A percentile compares a stretch with the other conserved stretches of the same genome.
phyloP scores from a whole-genome alignment of 2,888 invertebrate species.

The Drosophila mercatorum region DNA sequence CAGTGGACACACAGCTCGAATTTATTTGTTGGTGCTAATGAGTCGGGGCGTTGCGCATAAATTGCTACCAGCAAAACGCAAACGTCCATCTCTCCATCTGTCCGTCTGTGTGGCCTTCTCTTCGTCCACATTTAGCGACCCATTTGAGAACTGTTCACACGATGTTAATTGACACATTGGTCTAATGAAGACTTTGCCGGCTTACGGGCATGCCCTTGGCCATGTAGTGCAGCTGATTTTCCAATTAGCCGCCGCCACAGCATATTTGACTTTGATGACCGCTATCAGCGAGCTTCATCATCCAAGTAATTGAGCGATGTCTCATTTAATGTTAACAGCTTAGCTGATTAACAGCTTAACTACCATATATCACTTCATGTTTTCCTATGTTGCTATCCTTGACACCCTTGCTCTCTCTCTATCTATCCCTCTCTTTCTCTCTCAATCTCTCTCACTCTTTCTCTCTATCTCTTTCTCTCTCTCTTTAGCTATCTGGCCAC shows the following conservation, averaged over 20 bases:
- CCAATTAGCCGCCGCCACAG: no score
- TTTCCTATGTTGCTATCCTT: slow-evolving; percentile 4
- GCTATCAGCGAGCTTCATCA: slow-evolving; percentile 18
- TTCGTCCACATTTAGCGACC: neutral
- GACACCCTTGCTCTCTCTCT: no score
- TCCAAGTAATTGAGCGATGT: slow-evolving; percentile 35
- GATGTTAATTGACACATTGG: slow-evolving; percentile 74
- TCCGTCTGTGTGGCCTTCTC: neutral
- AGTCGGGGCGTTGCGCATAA: slow-evolving; percentile 36
- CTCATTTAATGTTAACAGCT: slow-evolving; percentile 28
- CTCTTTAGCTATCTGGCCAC: no score
- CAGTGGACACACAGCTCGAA: neutral
- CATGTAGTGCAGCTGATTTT: no score
- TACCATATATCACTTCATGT: slow-evolving; percentile 26
- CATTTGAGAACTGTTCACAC: slow-evolving; percentile 41
- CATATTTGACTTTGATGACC: slow-evolving; percentile 44
- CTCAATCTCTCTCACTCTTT: no score
- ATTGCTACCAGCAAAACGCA: slow-evolving; percentile 12
- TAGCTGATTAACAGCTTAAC: slow-evolving; percentile 24
- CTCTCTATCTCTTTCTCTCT: no score
- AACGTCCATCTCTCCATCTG: neutral
- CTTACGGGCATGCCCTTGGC: neutral
- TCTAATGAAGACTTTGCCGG: slow-evolving; percentile 36
- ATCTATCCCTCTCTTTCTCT: no score
- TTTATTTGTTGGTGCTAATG: slow-evolving; percentile 27